Base-by-base conservation (phyloP, 1,140 invertebrate species). In the Acromyrmex echinatior region DNA sequence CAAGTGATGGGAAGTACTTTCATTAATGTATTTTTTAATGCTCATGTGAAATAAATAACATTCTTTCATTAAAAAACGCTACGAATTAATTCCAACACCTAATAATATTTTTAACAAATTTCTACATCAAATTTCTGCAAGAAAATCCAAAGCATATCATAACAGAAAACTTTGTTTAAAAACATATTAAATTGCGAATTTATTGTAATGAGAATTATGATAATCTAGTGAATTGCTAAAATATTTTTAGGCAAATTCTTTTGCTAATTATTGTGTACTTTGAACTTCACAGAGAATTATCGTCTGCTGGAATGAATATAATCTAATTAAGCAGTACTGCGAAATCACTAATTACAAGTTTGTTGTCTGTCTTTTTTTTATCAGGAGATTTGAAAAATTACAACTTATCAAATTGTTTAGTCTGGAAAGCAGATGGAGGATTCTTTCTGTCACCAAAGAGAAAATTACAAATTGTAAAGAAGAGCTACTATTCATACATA, bases 391-490 rank as follows among this genome's bases (percentile, higher is more conserved):
- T 51, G n/a, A 84, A 76, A 49, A 76, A 74, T 51, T 31, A 1
- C 12, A 6, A 82, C 14, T 31, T 82, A 74, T 62, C 53, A 53
- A 62, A 62, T 74, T 84, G 80, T 84, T 84, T 84, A 62, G 70
- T 84, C 80, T 84, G 2, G 39, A 84, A 76, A 49, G 18, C 16
- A 76, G 39, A 73, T 6, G 56, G 25, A 62, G 14, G 4, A 84
- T 74, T 76, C 21, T n/a, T 3, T 60, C 25, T 2, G 25, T 51
- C 10, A n/a, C 5, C 10, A 21, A 35, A 9, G 9, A 7, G 18
- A 2, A 62, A 84, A 74, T 84, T 82, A 45, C n/a, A 31, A 31
- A 31, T 31, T 0, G 3, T 31, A 45, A 73, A 49, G 0, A 4
- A 53, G 6, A 62, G 39, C 18, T 39, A n/a, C 1, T 9, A 18